These are phyloP conservation scores for Stenopsyche tienmushanensis DNA, from an alignment of 1,140 invertebrate genomes.

Conservation along the genomic window DNA sequence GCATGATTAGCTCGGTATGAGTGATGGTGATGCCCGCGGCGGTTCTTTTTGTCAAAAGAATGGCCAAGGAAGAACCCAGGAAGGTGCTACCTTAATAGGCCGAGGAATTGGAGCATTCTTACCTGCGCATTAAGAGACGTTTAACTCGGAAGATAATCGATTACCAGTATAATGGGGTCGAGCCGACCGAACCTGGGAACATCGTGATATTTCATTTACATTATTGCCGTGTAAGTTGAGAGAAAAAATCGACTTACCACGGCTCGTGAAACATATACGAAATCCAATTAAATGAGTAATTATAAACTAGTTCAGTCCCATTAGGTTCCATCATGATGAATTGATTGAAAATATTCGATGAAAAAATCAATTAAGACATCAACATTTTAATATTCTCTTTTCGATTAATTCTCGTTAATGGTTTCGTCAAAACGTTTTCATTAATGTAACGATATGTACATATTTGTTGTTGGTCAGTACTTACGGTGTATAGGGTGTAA, in stretches of 20 bases:
- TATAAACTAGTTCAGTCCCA: constrained; percentile 19
- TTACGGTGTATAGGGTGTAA: too few relatives aligned
- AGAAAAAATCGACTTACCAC: neutral
- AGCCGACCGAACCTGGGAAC: constrained; percentile 11
- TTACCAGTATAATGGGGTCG: constrained; percentile 23
- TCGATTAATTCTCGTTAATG: neutral
- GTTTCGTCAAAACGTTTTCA: neutral
- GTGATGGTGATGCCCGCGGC: neutral
- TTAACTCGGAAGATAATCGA: constrained; percentile 18
- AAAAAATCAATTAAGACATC: constrained; percentile 26
- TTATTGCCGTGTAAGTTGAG: neutral
- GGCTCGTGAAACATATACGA: neutral
- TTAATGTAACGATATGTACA: too few relatives aligned
- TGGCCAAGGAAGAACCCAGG: neutral
- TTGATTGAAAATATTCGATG: constrained; percentile 5
- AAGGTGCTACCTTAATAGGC: neutral
- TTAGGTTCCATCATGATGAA: constrained; percentile 15
- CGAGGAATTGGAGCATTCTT: neutral
- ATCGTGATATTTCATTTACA: constrained; percentile 31
- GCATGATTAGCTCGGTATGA: neutral
- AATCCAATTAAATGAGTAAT: constrained; percentile 16
- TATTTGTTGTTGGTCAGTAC: too few relatives aligned
- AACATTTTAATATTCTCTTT: neutral
- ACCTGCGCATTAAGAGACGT: neutral
- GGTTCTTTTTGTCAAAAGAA: neutral